These are phyloP conservation scores for Rugalucina vietnamica DNA, from an alignment of 2,888 invertebrate genomes.

Conservation along the genomic window DNA sequence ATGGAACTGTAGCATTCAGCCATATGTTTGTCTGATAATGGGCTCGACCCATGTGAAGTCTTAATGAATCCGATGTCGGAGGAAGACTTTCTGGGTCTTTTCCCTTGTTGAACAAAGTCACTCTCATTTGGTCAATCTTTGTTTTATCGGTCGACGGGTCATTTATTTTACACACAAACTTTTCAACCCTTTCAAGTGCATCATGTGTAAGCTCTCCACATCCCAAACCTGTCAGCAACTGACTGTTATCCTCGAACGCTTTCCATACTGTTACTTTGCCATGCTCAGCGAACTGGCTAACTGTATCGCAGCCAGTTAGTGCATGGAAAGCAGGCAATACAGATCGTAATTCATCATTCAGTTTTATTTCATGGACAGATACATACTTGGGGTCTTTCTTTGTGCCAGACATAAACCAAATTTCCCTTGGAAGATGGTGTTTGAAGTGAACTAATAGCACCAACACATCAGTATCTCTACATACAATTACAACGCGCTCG, in stretches of 20 bases:
- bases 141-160: background rate
- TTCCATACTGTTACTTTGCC: too few relatives aligned
- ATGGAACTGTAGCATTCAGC: background rate
- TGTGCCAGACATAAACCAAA: background rate
- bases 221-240: background rate
- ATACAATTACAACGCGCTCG: background rate
- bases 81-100: background rate
- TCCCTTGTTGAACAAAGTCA: background rate
- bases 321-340: conserved; percentile 8
- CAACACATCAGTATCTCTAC: background rate
- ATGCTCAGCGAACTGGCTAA: background rate
- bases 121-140: background rate
- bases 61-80: background rate
- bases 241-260: background rate
- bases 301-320: background rate
- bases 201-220: too few relatives aligned
- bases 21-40: background rate
- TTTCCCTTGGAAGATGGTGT: background rate
- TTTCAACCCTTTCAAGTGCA: too few relatives aligned
- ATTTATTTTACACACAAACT: too few relatives aligned
- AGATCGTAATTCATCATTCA: background rate
- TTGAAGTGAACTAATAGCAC: conserved; percentile 2
- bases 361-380: background rate
- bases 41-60: background rate
- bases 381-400: background rate